A percentile compares a stretch with the other conserved stretches of the same genome.
Conservation (phyloP, 2,888 invertebrate species). For the Euzetes globulus region DNA sequence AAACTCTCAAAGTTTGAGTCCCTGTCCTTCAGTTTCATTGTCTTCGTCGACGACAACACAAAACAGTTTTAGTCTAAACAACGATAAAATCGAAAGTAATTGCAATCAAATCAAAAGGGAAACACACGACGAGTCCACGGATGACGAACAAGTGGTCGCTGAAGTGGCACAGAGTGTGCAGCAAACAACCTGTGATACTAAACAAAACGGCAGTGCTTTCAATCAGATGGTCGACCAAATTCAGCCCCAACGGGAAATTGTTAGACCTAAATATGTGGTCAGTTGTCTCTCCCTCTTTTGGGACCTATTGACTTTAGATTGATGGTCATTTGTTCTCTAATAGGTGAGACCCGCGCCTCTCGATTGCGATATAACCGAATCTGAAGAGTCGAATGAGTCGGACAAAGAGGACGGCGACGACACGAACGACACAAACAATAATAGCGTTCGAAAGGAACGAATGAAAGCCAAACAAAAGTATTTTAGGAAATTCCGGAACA, state of each 20-base stretch:
- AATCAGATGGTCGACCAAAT: neutral
- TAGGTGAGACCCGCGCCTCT: slow-evolving; percentile 42
- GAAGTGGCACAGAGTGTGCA: slow-evolving; percentile 2
- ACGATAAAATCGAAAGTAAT: neutral
- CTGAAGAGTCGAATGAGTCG: slow-evolving; percentile 35
- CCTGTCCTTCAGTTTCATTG: slow-evolving; percentile 1
- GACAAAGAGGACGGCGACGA: slow-evolving; percentile 39
- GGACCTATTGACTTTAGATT: too few species aligned
- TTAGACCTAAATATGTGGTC: slow-evolving; percentile 43
- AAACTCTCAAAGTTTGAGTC: neutral
- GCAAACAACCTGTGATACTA: slow-evolving; percentile 30
- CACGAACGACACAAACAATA: slow-evolving; percentile 38
- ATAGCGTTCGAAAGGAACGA: slow-evolving; percentile 20
- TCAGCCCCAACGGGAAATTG: slow-evolving; percentile 28
- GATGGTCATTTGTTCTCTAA: too few species aligned
- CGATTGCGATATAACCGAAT: slow-evolving; percentile 35
- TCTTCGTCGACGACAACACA: slow-evolving; percentile 14
- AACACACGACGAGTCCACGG: slow-evolving; percentile 32
- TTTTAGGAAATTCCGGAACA: slow-evolving; percentile 37
- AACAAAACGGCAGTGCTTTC: neutral
- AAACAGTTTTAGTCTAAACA: neutral
- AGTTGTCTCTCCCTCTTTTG: too few species aligned
- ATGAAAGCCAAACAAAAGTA: slow-evolving; percentile 33
- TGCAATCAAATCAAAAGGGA: slow-evolving; percentile 36
- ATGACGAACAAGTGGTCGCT: slow-evolving; percentile 33